Evolutionary conservation across 2,797 vertebrate genomes (phyloP), one percentile per base, ranked within the genome.

Genomic region (Mionectes olivaceus): DNA sequence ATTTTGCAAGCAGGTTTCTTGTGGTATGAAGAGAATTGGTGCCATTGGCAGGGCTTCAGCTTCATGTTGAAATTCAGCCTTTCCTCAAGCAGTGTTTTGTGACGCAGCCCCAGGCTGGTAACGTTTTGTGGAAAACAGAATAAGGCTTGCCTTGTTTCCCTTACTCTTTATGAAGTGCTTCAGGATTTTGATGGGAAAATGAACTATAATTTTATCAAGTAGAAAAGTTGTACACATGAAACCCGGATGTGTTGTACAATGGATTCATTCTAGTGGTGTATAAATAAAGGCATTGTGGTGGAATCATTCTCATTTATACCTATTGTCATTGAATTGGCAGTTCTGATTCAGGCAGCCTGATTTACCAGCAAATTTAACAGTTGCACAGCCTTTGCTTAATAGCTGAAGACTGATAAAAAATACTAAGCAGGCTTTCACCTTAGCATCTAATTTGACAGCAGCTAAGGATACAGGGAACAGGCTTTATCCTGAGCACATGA

Each of bases 121-220:
- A 71, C 11, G 3, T 89, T 94, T 67, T 9, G 3, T 84, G 77
- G 75, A 96, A 90, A 87, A 68, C 10, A 11, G 74, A 95, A 96
- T 96, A 96, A 96, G 74, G 90, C 94, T 94, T 79, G 77, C 61
- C 85, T 97, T 96, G 93, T 96, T 97, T 91, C 83, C 74, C 27
- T 44, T 79, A 23, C 19, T 91, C 59, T 94, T 95, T 88, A 94
- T 90, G 87, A 96, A 96, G 94, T 77, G 77, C 77, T 90, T 96
- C 70, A 74, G 52, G 80, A 91, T 96, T 96, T 90, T 96, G 94
- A 94, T 84, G 91, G 80, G 94, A 90, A 96, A 94, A 94, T 70
- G 63, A 89, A 50, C 67, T 77, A 74, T 71, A 87, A 61, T 94
- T 97, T 96, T 94, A 91, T 96, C 94, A 87, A 74, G 76, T 53